Evolutionary conservation across 2,888 invertebrate genomes (phyloP), one percentile per base, ranked within the genome.

Genomic region (Eumerus sabulonum): DNA sequence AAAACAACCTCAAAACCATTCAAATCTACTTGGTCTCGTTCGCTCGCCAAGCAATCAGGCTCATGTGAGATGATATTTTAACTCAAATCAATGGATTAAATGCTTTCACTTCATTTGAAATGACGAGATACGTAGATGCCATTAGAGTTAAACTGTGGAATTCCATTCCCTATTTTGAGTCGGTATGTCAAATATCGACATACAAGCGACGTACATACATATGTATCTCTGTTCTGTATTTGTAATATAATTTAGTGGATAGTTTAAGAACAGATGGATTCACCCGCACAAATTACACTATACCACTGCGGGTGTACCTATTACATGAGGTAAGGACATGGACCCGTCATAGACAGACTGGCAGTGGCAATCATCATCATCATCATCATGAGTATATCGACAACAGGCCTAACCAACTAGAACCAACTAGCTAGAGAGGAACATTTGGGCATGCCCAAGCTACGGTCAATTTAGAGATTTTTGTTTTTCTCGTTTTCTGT

Each of bases 41-140:
- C 53, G 27, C 51, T 53, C 18, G 19, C 56, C 54, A 9, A 44
- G 62, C 57, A n/a, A n/a, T n/a, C n/a, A n/a, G n/a, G n/a, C n/a
- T n/a, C n/a, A 27, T 27, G 27, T 27, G 40, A 56, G 71, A 62
- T 62, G 38, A 67, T 72, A 67, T 68, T 73, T 64, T 68, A 79
- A 79, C 68, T 74, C 73, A 63, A 79, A 79, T 79, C 77, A 73
- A 79, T 77, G 68, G 53, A 77, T 77, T 72, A 72, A 71, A 71
- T 72, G 73, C 56, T 57, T 59, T 72, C 70, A 60, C 57, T 79
- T 68, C 54, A 72, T 72, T 62, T 59, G 27, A 59, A 73, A 57
- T 64, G 73, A 63, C 44, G 73, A 63, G 62, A 59, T 63, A n/a
- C n/a, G n/a, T n/a, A 57, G 76, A 62, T 66, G 60, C 64, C 54